Percentiles rank a stretch among this genome's conserved stretches.
These are phyloP conservation scores for Eutrigla gurnardus DNA, from an alignment of 2,797 vertebrate species.

Conservation along the genomic window DNA sequence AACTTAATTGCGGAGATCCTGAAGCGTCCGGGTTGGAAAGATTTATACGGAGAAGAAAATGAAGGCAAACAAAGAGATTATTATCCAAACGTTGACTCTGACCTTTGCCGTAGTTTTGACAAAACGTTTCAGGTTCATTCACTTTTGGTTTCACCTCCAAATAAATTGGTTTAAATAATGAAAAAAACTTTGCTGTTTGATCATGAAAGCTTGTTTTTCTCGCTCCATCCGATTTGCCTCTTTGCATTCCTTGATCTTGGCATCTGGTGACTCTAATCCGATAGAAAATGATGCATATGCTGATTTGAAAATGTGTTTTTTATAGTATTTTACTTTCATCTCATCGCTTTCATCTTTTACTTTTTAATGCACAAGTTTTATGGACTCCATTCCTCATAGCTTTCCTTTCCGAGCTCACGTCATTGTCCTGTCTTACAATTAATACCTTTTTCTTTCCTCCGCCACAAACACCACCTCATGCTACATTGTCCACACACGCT, in stretches of 20 bases:
- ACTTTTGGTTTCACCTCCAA: background rate
- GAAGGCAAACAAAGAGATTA: background rate
- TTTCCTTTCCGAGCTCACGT: background rate
- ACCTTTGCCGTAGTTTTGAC: background rate
- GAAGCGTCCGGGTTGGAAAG: background rate
- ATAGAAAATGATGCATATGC: background rate
- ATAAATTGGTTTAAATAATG: background rate
- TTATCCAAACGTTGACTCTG: background rate
- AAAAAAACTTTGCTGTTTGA: background rate
- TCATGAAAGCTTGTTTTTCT: background rate
- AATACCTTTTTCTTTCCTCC: background rate
- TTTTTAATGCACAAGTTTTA: background rate
- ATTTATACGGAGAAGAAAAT: background rate
- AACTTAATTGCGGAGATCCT: background rate
- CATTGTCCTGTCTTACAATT: background rate
- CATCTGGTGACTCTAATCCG: background rate
- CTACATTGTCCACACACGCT: too few species aligned
- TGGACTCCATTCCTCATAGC: background rate
- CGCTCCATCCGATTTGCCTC: background rate
- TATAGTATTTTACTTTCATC: background rate
- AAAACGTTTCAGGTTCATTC: background rate
- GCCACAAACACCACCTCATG: background rate
- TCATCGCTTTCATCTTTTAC: background rate
- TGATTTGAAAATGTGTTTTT: background rate
- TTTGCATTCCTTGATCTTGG: background rate